phyloP scores from a whole-genome alignment of 2,888 invertebrate genomes.

The Drosophila longiperda region DNA sequence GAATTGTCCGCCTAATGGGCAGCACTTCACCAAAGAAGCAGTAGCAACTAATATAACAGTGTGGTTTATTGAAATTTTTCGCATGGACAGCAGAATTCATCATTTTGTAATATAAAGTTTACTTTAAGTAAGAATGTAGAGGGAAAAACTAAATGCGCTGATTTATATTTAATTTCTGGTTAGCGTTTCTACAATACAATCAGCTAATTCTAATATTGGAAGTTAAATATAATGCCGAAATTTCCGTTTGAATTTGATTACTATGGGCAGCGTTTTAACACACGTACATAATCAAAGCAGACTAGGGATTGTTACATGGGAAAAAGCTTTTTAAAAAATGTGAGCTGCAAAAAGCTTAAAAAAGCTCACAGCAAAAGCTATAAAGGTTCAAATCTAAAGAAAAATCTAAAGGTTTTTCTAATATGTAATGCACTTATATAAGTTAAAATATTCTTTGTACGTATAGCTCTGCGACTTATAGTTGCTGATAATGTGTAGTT shows the following conservation, averaged over 20 bases:
- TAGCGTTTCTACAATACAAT: conserved; percentile 53
- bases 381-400: not conserved
- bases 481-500: not conserved
- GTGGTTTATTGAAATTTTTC: too few relatives aligned
- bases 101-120: too few relatives aligned
- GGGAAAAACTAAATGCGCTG: conserved; percentile 8
- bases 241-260: conserved; percentile 14
- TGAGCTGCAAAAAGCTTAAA: not conserved
- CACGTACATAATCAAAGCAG: not conserved
- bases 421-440: not conserved
- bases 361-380: conserved; percentile 11
- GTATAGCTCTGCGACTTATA: not conserved
- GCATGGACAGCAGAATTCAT: too few relatives aligned
- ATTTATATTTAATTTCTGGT: conserved; percentile 59
- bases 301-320: not conserved
- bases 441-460: not conserved
- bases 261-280: conserved; percentile 37
- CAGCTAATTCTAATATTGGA: conserved; percentile 30
- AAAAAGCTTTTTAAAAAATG: not conserved
- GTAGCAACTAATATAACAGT: too few relatives aligned
- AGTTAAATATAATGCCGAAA: conserved; percentile 17
- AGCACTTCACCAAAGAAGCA: not conserved
- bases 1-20: not conserved
- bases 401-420: not conserved
- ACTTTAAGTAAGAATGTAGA: not conserved